Percentiles rank a stretch among this genome's conserved stretches.
Evolutionary conservation across 53 echinoderm and acorn worm genomes (phyloP).

Genomic region (Patiria pectinifera): DNA sequence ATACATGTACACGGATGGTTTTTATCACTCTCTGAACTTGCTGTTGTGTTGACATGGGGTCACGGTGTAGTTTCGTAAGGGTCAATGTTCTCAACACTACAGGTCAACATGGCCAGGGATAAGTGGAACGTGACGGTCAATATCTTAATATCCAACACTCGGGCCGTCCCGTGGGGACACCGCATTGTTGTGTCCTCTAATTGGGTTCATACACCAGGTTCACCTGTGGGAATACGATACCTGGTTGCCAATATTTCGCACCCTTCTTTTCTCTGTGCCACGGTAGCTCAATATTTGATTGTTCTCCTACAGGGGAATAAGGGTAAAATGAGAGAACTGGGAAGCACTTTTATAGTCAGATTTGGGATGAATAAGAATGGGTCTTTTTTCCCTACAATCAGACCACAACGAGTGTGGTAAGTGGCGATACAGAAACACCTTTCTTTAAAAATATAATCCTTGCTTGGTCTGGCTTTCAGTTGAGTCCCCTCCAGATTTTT

Average conservation of each 20-base stretch:
- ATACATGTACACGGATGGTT: no score
- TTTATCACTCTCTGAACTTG: no score
- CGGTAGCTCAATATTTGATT: background rate
- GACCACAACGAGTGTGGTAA: no score
- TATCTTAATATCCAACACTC: slow-evolving; percentile 5
- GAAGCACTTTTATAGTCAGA: background rate
- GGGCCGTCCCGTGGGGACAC: background rate
- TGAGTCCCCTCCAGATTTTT: no score
- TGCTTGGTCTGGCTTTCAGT: no score
- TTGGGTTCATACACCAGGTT: slow-evolving; percentile 24
- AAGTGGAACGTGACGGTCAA: slow-evolving; percentile 17
- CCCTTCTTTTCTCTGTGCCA: no score
- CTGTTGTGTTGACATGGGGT: background rate
- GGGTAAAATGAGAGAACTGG: background rate
- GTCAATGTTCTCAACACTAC: slow-evolving; percentile 21
- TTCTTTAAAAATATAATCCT: no score
- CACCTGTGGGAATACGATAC: slow-evolving; percentile 29
- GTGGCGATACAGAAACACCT: no score
- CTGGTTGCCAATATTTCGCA: no score
- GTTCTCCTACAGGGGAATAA: background rate
- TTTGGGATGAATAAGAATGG: background rate
- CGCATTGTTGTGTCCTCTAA: slow-evolving; percentile 29
- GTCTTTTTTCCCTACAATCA: background rate
- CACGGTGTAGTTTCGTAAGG: background rate
- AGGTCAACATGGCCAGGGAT: slow-evolving; percentile 17